Evolutionary conservation across 2,888 invertebrate species (phyloP).

Genomic region (Entomobrya proxima): DNA sequence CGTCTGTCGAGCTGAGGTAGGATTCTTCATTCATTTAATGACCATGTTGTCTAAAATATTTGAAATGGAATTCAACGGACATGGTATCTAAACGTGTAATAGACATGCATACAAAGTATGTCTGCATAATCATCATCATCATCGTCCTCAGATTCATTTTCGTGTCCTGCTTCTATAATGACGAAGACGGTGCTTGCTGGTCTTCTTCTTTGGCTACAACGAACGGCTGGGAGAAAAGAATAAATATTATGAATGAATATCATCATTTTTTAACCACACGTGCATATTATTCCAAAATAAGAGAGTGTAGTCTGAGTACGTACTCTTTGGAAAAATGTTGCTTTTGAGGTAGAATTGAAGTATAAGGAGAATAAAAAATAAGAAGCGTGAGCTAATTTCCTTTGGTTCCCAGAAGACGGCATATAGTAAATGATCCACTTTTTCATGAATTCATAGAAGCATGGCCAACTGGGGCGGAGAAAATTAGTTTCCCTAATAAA

Average conservation of each 20-base stretch:
- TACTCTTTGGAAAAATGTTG: slow-evolving; percentile 12
- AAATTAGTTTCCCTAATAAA: slow-evolving; percentile 60
- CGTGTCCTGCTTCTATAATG: neutral
- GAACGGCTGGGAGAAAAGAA: neutral
- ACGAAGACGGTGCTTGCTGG: neutral
- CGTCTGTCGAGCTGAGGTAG: neutral
- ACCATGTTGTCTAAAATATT: slow-evolving; percentile 10
- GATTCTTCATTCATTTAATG: slow-evolving; percentile 18
- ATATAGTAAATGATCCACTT: slow-evolving; percentile 58
- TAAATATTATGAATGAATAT: slow-evolving; percentile 44
- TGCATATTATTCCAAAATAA: neutral
- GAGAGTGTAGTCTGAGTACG: neutral
- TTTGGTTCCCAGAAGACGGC: slow-evolving; percentile 61
- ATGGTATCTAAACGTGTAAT: neutral
- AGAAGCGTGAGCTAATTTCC: slow-evolving; percentile 58
- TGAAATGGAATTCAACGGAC: neutral
- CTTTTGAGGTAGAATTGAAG: slow-evolving; percentile 29
- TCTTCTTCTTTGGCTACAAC: too few species aligned
- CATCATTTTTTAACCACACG: slow-evolving; percentile 37
- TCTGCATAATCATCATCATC: neutral
- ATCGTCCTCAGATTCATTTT: neutral
- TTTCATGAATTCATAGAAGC: slow-evolving; percentile 57
- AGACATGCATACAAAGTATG: neutral
- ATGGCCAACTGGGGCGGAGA: slow-evolving; percentile 62
- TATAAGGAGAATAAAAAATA: slow-evolving; percentile 2